Base-by-base conservation (phyloP, 2,888 invertebrate genomes). In the Tetranychus piercei region DNA sequence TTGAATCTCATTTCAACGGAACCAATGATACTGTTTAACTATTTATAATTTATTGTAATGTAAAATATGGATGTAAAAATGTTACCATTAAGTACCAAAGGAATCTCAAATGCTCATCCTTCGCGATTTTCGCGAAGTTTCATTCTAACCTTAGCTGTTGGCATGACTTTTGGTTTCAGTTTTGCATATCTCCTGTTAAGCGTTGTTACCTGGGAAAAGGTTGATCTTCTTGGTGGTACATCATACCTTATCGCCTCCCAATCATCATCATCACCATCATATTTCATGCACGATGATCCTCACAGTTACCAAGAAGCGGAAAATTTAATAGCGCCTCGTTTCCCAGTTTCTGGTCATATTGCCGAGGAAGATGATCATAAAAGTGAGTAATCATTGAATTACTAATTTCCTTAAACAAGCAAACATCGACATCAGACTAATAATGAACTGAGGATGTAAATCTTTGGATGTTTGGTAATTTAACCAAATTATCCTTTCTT, bases 111-210 rank as follows among this genome's bases (percentile, higher is more conserved):
- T 55, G 55, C 55, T 55, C 55, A 55, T 55, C 6, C 55, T 18
- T 69, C 69, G 11, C 11, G n/a, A 69, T 69, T 69, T 69, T 69
- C 69, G 1, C 2, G 23, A 69, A 69, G 69, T 69, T 69, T 69
- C n/a, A 69, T 69, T 2, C 23, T 69, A 8, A 69, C 69, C 20
- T 55, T 55, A 15, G 55, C 55, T 80, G 85, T 87, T 79, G 90
- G 90, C 78, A 87, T 90, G 80, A 85, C 88, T 6, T 88, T 88
- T 80, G 90, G 90, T 80, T 90, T 90, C 84, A 86, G 88, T 81
- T 87, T 89, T 80, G 89, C 90, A 77, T 90, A 89, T 82, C 85
- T 89, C 79, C 83, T 88, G 79, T 85, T 88, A 81, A 86, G 75
- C 74, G 78, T 79, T 34, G 77, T 77, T 44, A 78, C 77, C 55